Conservation (phyloP, 2,888 invertebrate species). For the Parasteatoda lunata region DNA sequence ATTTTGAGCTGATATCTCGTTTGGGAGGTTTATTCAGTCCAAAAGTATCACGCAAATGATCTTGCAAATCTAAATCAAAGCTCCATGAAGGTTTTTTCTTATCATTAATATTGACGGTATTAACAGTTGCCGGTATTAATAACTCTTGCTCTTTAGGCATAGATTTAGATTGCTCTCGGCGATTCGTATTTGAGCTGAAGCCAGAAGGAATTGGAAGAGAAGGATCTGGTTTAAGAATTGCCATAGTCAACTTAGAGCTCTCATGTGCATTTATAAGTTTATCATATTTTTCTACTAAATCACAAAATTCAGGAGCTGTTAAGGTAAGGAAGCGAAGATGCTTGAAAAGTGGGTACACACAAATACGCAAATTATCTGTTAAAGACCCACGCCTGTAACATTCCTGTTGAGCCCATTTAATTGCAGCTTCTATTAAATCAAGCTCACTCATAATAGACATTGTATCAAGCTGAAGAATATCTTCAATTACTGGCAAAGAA, state of each 20-base stretch:
- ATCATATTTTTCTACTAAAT: conserved; percentile 16
- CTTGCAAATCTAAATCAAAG: not conserved
- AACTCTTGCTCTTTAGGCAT: too few species aligned
- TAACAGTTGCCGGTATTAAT: not conserved
- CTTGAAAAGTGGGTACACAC: not conserved
- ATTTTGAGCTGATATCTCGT: not conserved
- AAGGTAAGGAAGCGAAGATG: conserved; percentile 15
- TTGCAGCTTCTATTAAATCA: not conserved
- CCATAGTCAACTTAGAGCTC: conserved; percentile 10
- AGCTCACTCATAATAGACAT: not conserved
- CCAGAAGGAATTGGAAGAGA: not conserved
- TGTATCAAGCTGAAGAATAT: not conserved
- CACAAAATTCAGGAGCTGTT: conserved; percentile 21
- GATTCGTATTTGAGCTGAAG: not conserved
- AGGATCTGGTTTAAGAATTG: not conserved
- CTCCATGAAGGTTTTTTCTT: not conserved
- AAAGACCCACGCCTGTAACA: not conserved
- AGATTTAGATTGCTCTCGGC: not conserved
- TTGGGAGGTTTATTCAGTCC: not conserved
- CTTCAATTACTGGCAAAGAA: not conserved
- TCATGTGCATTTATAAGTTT: conserved; percentile 13
- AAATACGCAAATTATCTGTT: not conserved
- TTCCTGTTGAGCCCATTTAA: conserved; percentile 5
- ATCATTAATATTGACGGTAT: not conserved
- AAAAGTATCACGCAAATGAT: too few species aligned